Evolutionary conservation across 1,140 invertebrate genomes (phyloP), one percentile per base, ranked within the genome.

Genomic region (Neodiprion lecontei): DNA sequence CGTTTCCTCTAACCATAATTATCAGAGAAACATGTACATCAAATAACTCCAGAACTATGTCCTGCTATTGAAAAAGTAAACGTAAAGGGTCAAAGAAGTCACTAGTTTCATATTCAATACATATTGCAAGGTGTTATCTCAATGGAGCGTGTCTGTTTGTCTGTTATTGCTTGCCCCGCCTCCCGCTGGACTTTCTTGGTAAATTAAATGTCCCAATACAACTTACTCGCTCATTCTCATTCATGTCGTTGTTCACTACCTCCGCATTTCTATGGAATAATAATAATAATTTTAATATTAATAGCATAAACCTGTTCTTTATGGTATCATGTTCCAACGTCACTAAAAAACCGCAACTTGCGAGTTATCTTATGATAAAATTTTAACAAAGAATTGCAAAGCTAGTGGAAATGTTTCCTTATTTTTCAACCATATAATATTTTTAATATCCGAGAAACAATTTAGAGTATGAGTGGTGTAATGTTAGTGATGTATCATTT

Each of bases 141-240:
- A 88, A 86, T 83, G 83, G 83, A 85, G 77, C 83, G 81, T 85
- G 79, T 86, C 87, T 87, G 80, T 87, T 88, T 88, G 81, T 88
- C 87, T 88, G 87, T 88, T 87, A 83, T 88, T 87, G 87, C 87
- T 87, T 88, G 84, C 85, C 87, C 84, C 84, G 85, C 82, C 81
- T 88, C 83, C 85, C 82, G 83, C 83, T 89, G 88, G 88, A 89
- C 87, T 88, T 88, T 89, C 82, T 88, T 88, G 88, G 88, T 89
- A 89, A 89, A 89, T 88, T 87, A 80, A 87, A 85, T 84, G 82
- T 87, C 84, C 86, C 84, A 86, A 88, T 88, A 84, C 81, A 79
- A 71, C 82, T 69, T 79, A 79, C 53, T 61, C 53, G 53, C 53
- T 61, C 53, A 61, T 61, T 17, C 53, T 61, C 53, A 61, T 14